Base-by-base conservation (phyloP, 2,797 vertebrate species). In the Falco concolor region DNA sequence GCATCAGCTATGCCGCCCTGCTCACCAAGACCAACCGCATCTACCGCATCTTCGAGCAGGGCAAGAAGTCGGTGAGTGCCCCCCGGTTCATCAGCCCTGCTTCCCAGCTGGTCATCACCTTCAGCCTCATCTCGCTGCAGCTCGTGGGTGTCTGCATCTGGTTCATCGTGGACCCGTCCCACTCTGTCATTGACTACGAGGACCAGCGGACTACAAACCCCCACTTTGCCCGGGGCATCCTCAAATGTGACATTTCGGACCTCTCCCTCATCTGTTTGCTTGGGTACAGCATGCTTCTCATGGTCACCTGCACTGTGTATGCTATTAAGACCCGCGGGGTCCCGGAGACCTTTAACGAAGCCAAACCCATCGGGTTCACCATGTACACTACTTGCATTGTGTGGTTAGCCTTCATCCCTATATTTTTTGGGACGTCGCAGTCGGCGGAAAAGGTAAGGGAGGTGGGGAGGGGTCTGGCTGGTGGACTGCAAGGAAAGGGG, bases 371-470 rank as follows among this genome's bases (percentile, higher is more conserved):
- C 10, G 99, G 99, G 97, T 99, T 99, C 98, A 99, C 99, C 97
- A 99, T 99, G 99, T 99, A 99, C 97, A 99, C 99, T 87, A 99
- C 99, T 91, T 99, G 99, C 97, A 99, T 99, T 42, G 98, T 99
- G 56, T 99, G 99, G 99, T 98, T 99, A 5, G 99, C 99, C 93
- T 99, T 99, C 98, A 99, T 99, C 93, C 99, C 99, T 65, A 99
- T 99, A 97, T 99, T 99, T 98, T 99, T 99, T 57, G 99, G 99
- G 78, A 99, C 99, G 11, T 99, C 99, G 5, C 99, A 99, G 97
- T 99, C 99, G 2, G 98, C 99, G 3, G 99, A 99, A 96, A 99
- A 99, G 99, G 99, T 99, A 98, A 98, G 94, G 68, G 61, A 68
- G 76, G 50, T 77, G 14, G 61, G 70, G 38, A 30, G 47, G n/a